Base-by-base conservation (phyloP, 2,113 vertebrate genomes). In the Cricetomys ansorgei region DNA sequence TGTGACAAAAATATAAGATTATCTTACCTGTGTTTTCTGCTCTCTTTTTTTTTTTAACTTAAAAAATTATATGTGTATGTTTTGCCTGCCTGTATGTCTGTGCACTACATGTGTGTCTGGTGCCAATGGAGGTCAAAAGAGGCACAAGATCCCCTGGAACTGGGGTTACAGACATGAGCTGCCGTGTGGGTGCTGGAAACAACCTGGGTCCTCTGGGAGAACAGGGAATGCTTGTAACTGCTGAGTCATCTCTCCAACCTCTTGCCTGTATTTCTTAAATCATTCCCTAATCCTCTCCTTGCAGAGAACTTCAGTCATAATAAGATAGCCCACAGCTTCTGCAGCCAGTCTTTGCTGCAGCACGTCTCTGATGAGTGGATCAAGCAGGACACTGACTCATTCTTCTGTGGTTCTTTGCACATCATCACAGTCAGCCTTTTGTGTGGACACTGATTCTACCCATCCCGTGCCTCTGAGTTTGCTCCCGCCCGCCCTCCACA, bases 401-500 rank as follows among this genome's bases (percentile, higher is more conserved):
- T 99, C 99, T 93, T 99, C 99, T 94, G 99, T 15, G 0, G 99
- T 98, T 97, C 99, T 99, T 98, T 99, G 99, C 99, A 99, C 97
- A 94, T 99, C 99, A 87, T 99, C 99, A 91, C 99, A 0, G 99
- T 99, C 77, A 99, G 99, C 99, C 99, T 98, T 99, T 99, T 12
- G 99, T 99, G 43, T 99, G 99, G 94, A 99, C 99, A 84, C 99
- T 99, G 97, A 99, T 99, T 98, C 99, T 99, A 97, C 99, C 99
- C 99, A 99, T 99, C 88, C 99, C 98, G 43, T 99, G 98, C 83
- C 99, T 98, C 97, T 99, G 99, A 19, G 21, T 10, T 48, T 29
- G 69, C 70, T 72, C 8, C 53, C 16, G 5, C 19, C 8, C 19
- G 34, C 53, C 99, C 55, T 99, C 99, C 43, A 99, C 99, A 0